Percentiles rank a stretch among this genome's conserved stretches.
phyloP scores from a whole-genome alignment of 2,888 invertebrate species.

The Cremastobaeus sp. region DNA sequence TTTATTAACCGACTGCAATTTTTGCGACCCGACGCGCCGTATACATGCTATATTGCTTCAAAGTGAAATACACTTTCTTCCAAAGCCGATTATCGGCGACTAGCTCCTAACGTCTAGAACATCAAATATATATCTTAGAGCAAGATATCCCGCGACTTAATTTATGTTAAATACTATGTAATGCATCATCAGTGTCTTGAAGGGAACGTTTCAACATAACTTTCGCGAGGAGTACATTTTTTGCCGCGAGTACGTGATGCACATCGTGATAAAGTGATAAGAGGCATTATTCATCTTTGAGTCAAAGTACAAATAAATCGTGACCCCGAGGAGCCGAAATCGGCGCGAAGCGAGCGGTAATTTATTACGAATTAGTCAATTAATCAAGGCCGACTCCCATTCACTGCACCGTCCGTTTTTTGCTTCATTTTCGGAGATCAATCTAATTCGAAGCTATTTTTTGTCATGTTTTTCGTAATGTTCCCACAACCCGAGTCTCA shows the following conservation, averaged over 20 bases:
- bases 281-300: slow-evolving; percentile 12
- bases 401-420: neutral
- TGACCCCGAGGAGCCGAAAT: neutral
- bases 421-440: slow-evolving; percentile 16
- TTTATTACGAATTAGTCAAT: slow-evolving; percentile 24
- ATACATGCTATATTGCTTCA: too few species aligned
- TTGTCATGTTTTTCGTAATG: too few species aligned
- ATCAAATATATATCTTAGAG: too few species aligned
- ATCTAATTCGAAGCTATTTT: slow-evolving; percentile 35
- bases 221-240: neutral
- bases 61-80: too few species aligned
- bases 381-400: slow-evolving; percentile 29
- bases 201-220: neutral
- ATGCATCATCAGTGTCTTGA: slow-evolving; percentile 14
- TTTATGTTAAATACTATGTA: slow-evolving; percentile 18
- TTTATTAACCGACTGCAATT: too few species aligned
- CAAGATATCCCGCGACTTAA: slow-evolving; percentile 12
- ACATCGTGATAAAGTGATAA: neutral
- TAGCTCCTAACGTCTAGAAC: too few species aligned
- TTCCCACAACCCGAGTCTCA: slow-evolving; percentile 29
- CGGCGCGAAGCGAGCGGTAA: slow-evolving; percentile 4
- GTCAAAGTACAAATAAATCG: slow-evolving; percentile 13
- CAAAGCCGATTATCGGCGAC: too few species aligned
- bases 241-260: neutral
- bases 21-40: too few species aligned